These are phyloP conservation scores for Eilema sororculum DNA, from an alignment of 2,888 invertebrate species.

Conservation along the genomic window DNA sequence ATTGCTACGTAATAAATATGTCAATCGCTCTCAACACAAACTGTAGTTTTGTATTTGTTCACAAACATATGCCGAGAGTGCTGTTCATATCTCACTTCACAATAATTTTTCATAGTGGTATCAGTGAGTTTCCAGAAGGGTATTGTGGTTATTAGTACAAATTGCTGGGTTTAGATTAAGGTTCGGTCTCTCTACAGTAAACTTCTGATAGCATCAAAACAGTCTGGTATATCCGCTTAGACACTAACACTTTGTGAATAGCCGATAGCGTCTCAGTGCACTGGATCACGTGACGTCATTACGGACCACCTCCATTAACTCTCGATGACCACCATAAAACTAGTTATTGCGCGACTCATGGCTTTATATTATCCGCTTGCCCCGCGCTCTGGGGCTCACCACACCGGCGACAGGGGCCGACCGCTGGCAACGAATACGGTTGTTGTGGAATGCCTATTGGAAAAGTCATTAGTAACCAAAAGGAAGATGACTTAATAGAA, in stretches of 20 bases:
- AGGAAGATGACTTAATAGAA: neutral
- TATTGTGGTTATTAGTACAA: too few relatives aligned
- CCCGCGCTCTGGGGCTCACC: neutral
- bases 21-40: too few relatives aligned
- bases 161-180: neutral
- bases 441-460: neutral
- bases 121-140: too few relatives aligned
- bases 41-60: neutral
- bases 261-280: neutral
- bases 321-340: constrained; percentile 12
- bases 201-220: neutral
- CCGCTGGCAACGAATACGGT: neutral
- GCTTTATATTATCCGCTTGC: constrained; percentile 15
- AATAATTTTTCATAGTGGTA: neutral
- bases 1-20: neutral
- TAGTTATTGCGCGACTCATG: constrained; percentile 15
- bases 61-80: neutral
- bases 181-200: neutral
- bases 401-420: neutral
- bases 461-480: neutral
- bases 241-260: neutral
- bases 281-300: neutral
- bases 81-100: too few relatives aligned
- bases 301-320: constrained; percentile 6
- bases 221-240: neutral